Evolutionary conservation across 2,797 vertebrate species (phyloP).

Genomic region (Argyrosomus regius): DNA sequence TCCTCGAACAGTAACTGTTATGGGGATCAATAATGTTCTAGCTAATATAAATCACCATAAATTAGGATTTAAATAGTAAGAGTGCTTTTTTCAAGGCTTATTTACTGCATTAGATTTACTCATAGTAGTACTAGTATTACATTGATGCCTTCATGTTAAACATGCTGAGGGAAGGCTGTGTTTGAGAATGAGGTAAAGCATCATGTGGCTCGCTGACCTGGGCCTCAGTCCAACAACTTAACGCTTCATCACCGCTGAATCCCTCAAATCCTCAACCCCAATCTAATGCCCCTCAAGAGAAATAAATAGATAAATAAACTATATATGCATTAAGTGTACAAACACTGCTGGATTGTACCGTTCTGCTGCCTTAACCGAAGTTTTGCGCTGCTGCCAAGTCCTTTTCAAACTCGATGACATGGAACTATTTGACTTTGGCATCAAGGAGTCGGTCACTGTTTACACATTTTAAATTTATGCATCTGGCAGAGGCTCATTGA

Average conservation of each 20-base stretch:
- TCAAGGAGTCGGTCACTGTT: slow-evolving; percentile 50
- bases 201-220: slow-evolving; percentile 57
- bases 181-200: slow-evolving; percentile 54
- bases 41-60: slow-evolving; percentile 9
- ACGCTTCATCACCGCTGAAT: slow-evolving; percentile 62
- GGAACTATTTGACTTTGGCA: slow-evolving; percentile 67
- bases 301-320: slow-evolving; percentile 51
- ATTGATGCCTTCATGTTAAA: slow-evolving; percentile 43
- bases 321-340: slow-evolving; percentile 38
- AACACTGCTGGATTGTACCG: slow-evolving; percentile 25
- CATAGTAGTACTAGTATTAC: slow-evolving; percentile 27
- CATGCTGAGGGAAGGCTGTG: slow-evolving; percentile 18
- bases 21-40: not conserved
- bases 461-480: slow-evolving; percentile 62
- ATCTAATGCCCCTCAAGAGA: slow-evolving; percentile 57
- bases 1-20: not conserved
- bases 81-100: not conserved
- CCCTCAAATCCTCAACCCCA: slow-evolving; percentile 57
- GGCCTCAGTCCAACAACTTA: slow-evolving; percentile 64
- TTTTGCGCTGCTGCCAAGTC: slow-evolving; percentile 53
- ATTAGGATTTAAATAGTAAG: not conserved
- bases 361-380: slow-evolving; percentile 14
- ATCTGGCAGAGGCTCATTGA: slow-evolving; percentile 49
- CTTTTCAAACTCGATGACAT: slow-evolving; percentile 60
- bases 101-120: slow-evolving; percentile 9